Evolutionary conservation across 2,797 vertebrate species (phyloP), one percentile per base, ranked within the genome.

Genomic region (Fringilla coelebs): DNA sequence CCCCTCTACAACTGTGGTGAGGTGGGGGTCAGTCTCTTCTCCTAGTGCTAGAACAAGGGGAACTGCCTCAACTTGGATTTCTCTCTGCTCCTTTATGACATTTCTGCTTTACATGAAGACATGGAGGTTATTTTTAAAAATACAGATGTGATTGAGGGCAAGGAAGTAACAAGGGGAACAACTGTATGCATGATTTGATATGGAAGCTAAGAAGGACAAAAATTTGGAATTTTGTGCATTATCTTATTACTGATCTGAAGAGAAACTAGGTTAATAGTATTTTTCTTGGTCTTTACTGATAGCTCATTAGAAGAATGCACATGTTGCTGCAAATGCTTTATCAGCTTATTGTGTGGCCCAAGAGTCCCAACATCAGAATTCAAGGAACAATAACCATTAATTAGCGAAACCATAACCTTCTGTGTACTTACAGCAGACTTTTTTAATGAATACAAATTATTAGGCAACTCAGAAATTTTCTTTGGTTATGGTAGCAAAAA

Each of bases 361-460:
- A 77, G 13, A 61, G 65, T 25, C 46, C 81, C 52, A 80, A 54
- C 25, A 80, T 71, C 49, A 78, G 85, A 88, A 91, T 78, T 94
- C 68, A 71, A 89, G 87, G 76, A 93, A 88, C 60, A 74, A 72
- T 86, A 71, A 65, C 32, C 21, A 17, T 51, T 96, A 90, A 63
- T 45, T 80, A 68, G 84, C 43, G 32, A 95, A 92, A 85, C n/a
- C 52, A 49, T 95, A 88, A 81, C 88, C 84, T 96, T 76, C 65
- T 82, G 26, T 66, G 60, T 86, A 89, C 54, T 94, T 93, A 88
- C 2, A 43, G 52, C 66, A 88, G 52, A 51, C 45, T 90, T 61
- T 94, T 94, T 74, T 51, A 97, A 96, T 96, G 83, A 96, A 90
- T 66, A 54, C 36, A 92, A 38, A 76, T 78, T 41, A 60, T 43